Evolutionary conservation across 2,797 vertebrate species (phyloP).

Genomic region (Telmatherina bonti): DNA sequence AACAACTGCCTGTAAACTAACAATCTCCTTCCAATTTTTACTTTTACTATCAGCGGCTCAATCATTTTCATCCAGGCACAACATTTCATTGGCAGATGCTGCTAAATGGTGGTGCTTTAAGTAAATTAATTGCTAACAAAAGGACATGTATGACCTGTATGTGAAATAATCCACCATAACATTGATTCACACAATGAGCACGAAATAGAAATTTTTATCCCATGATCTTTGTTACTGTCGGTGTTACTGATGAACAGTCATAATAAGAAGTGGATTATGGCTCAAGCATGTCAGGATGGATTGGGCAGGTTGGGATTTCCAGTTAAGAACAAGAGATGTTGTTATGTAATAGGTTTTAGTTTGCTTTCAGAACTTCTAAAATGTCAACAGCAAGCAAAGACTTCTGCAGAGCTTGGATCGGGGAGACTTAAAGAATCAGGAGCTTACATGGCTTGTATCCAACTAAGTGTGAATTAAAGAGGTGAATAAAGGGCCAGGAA

Average conservation of each 20-base stretch:
- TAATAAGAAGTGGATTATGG: background rate
- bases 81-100: background rate
- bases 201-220: background rate
- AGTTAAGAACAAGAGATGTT: background rate
- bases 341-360: background rate
- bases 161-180: background rate
- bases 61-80: background rate
- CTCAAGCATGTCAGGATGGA: background rate
- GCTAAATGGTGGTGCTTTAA: background rate
- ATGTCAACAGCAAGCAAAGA: background rate
- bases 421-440: background rate
- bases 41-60: background rate
- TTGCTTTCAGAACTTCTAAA: background rate
- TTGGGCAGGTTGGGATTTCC: background rate
- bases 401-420: background rate
- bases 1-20: background rate
- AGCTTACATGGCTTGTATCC: background rate
- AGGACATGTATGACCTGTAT: background rate
- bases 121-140: background rate
- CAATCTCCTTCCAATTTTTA: background rate
- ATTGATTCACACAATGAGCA: background rate
- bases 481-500: no score
- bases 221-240: background rate
- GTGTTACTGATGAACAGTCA: constrained; percentile 1
- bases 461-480: background rate